These are phyloP conservation scores for Deroplatys truncata DNA, from an alignment of 2,888 invertebrate species.

Conservation along the genomic window DNA sequence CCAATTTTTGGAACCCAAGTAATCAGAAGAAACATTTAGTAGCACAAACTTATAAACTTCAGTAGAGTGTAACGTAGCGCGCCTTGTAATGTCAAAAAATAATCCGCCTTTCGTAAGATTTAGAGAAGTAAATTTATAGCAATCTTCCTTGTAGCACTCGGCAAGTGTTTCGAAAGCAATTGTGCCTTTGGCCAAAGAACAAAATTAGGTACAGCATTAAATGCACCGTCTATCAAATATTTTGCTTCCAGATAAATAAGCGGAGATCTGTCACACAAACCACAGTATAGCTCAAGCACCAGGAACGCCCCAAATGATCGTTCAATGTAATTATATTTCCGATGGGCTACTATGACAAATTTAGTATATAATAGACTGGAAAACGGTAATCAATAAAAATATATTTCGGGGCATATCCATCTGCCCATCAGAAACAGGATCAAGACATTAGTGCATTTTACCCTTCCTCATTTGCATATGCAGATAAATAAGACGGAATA, in stretches of 20 bases:
- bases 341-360: not conserved
- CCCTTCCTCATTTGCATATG: not conserved
- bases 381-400: not conserved
- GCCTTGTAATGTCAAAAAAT: too few species aligned
- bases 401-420: not conserved
- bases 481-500: not conserved
- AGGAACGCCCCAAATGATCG: not conserved
- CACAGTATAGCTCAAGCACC: not conserved
- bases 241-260: not conserved
- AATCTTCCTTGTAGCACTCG: too few species aligned
- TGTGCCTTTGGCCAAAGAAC: not conserved
- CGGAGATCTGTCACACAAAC: not conserved
- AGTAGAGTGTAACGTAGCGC: too few species aligned
- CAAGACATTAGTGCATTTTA: not conserved
- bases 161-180: not conserved
- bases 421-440: not conserved
- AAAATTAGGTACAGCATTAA: not conserved
- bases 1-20: too few species aligned
- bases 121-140: too few species aligned
- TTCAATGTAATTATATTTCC: not conserved
- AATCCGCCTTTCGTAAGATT: too few species aligned
- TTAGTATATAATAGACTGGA: not conserved
- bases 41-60: too few species aligned
- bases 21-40: too few species aligned
- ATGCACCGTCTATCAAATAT: not conserved